A percentile compares a stretch with the other conserved stretches of the same genome.
These are phyloP conservation scores for Aphis gossypii DNA, from an alignment of 1,140 invertebrate genomes.

Conservation along the genomic window DNA sequence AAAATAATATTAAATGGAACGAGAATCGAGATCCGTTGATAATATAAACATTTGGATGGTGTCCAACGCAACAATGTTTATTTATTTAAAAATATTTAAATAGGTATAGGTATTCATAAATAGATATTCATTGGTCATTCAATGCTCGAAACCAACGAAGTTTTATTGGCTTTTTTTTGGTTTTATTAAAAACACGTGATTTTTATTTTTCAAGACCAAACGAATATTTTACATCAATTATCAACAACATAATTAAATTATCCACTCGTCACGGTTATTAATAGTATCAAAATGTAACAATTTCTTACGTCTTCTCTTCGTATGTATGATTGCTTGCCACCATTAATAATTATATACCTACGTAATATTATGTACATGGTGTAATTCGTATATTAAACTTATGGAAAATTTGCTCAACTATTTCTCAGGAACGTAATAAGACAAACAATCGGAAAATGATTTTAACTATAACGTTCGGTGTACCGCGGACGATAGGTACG, in stretches of 20 bases:
- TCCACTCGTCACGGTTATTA: not conserved
- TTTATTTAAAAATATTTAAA: not conserved
- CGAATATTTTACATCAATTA: not conserved
- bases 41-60: no score
- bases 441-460: not conserved
- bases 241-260: not conserved
- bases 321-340: not conserved
- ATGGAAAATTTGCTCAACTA: not conserved
- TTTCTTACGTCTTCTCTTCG: not conserved
- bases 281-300: not conserved
- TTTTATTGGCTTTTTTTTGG: not conserved
- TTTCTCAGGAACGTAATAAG: not conserved
- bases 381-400: not conserved
- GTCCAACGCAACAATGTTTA: not conserved
- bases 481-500: not conserved
- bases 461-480: not conserved
- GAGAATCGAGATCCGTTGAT: no score
- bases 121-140: not conserved
- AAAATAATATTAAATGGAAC: no score
- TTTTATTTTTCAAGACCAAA: not conserved
- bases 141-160: no score
- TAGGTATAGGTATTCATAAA: not conserved
- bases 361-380: no score
- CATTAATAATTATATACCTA: not conserved
- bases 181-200: no score